Base-by-base conservation (phyloP, 2,797 vertebrate genomes). In the Galagoides demidoff region DNA sequence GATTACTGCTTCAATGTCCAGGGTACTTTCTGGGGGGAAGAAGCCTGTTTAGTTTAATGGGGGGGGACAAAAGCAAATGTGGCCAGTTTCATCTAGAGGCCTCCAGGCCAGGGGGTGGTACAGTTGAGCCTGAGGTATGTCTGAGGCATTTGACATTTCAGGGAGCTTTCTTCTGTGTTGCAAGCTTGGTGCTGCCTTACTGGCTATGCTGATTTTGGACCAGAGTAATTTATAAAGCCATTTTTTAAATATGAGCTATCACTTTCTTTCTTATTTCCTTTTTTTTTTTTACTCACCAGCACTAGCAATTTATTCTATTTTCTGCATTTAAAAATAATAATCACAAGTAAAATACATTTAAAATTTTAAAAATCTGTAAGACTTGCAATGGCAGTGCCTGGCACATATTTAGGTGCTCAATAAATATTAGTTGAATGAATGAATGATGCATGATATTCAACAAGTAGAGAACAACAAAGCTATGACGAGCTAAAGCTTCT, bases 381-480 rank as follows among this genome's bases (percentile, higher is more conserved):
- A 92, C 37, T 95, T 95, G 61, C 31, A 83, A 14, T 95, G 85
- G 90, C 89, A 95, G 92, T 97, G 96, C 96, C 97, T 97, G 97
- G 79, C 82, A 95, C 94, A 95, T 95, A 93, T 88, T 88, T 89
- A 95, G 88, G 79, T 95, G 90, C 95, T 97, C 94, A 96, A 96
- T 97, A 97, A 97, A 96, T 95, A 95, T 39, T 84, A 39, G 27
- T 37, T 78, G 45, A 84, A 70, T 59, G 27, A 92, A 71, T 61
- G 29, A 91, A 95, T 85, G 64, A 86, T 90, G 71, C 49, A 85
- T 77, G 55, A 82, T 91, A 89, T 63, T 95, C 34, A 79, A 84
- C 70, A 97, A 89, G n/a, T 76, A 88, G 49, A 93, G 39, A 84
- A 92, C 78, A 93, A 92, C 45, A 95, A 89, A 96, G 39, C 31